A percentile compares a stretch with the other conserved stretches of the same genome.
Conservation (phyloP, 2,797 vertebrate species). For the Hippoglossus hippoglossus region DNA sequence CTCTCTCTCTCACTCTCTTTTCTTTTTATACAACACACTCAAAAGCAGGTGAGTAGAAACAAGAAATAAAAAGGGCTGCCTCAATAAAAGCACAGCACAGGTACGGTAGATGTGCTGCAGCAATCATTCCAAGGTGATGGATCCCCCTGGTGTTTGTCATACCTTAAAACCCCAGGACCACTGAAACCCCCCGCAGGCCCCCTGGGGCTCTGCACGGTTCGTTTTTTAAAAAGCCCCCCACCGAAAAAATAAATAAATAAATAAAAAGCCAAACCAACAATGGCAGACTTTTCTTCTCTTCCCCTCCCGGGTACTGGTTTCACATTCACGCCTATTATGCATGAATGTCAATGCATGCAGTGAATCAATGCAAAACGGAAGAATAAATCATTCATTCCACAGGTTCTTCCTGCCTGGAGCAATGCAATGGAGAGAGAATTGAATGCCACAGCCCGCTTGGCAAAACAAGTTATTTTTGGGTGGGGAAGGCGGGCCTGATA, state of each 20-base stretch:
- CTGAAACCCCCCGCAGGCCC: conserved; percentile 13
- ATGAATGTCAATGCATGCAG: conserved; percentile 80
- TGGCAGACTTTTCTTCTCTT: conserved; percentile 34
- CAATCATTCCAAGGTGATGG: conserved; percentile 53
- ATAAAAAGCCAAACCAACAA: conserved; percentile 38
- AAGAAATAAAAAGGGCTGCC: conserved; percentile 14
- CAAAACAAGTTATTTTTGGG: conserved; percentile 54
- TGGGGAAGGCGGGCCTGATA: conserved; percentile 12
- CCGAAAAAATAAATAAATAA: background rate
- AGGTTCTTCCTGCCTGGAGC: conserved; percentile 50
- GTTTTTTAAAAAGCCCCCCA: conserved; percentile 2
- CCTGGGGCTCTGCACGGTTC: conserved; percentile 16
- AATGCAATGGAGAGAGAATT: conserved; percentile 34
- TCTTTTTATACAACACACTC: background rate
- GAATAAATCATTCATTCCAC: conserved; percentile 67
- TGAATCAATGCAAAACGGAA: conserved; percentile 74
- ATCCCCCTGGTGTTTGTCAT: conserved; percentile 47
- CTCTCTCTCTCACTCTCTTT: too few relatives aligned
- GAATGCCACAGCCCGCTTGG: conserved; percentile 56
- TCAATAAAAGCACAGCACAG: conserved; percentile 40
- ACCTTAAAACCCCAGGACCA: conserved; percentile 35
- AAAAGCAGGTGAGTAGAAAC: conserved; percentile 33
- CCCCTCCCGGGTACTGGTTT: conserved; percentile 57
- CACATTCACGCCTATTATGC: conserved; percentile 73
- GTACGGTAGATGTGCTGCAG: conserved; percentile 22